These are phyloP conservation scores for Phengaris alcon DNA, from an alignment of 2,888 invertebrate species.

Conservation along the genomic window DNA sequence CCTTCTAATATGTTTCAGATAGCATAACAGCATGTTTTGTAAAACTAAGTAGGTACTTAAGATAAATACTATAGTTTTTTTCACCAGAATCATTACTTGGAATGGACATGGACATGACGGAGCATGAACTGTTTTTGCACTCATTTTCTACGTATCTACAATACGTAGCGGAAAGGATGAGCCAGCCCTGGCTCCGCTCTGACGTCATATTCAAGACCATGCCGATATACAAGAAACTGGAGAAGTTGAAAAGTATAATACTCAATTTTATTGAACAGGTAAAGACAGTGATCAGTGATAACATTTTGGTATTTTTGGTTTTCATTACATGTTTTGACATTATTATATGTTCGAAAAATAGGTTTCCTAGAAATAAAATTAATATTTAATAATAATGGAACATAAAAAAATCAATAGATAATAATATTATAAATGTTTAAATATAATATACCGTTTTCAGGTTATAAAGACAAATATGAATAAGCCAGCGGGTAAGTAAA, in stretches of 20 bases:
- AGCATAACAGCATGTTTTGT: too few relatives aligned
- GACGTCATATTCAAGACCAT: not conserved
- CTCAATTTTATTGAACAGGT: conserved; percentile 5
- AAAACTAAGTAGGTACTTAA: too few relatives aligned
- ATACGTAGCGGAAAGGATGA: not conserved
- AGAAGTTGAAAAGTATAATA: not conserved
- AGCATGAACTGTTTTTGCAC: not conserved
- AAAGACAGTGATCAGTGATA: not conserved
- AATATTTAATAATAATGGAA: too few relatives aligned
- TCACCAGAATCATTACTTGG: not conserved
- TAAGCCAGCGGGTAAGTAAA: not conserved
- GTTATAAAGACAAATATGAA: not conserved
- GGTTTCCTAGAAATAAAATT: too few relatives aligned
- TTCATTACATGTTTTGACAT: too few relatives aligned
- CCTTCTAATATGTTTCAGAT: too few relatives aligned
- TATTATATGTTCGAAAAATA: too few relatives aligned
- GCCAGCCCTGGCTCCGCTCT: conserved; percentile 17
- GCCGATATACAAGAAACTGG: not conserved
- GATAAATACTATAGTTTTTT: not conserved
- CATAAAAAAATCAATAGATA: too few relatives aligned
- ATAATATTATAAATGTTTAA: too few relatives aligned
- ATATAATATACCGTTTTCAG: not conserved
- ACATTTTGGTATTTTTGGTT: too few relatives aligned
- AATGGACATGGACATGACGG: conserved; percentile 3
- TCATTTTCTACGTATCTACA: not conserved